Evolutionary conservation across 2,888 invertebrate species (phyloP).

Genomic region (Oeneis ivallda): DNA sequence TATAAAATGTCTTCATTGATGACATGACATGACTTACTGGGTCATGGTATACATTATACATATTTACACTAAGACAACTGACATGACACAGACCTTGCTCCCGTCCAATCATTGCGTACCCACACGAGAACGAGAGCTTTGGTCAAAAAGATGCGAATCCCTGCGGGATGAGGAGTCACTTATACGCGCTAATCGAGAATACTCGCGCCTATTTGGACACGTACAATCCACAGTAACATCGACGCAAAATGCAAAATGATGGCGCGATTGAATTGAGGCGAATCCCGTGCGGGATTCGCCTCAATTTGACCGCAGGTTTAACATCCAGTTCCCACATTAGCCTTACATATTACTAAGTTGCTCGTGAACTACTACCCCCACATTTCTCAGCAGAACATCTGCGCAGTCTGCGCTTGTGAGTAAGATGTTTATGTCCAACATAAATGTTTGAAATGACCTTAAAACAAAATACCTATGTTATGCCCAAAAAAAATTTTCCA

Average conservation of each 20-base stretch:
- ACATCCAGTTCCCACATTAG: neutral
- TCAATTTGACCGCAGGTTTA: neutral
- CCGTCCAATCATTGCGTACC: neutral
- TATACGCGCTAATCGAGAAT: neutral
- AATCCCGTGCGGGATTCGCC: neutral
- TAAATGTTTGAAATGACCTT: slow-evolving; percentile 2
- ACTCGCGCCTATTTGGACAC: neutral
- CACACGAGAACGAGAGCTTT: neutral
- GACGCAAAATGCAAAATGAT: neutral
- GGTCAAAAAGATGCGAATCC: neutral
- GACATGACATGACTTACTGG: neutral
- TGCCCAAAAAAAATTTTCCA: slow-evolving; percentile 2
- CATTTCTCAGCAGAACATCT: neutral
- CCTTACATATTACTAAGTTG: neutral
- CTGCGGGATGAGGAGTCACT: neutral
- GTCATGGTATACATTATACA: neutral
- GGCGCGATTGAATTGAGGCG: neutral
- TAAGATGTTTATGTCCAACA: neutral
- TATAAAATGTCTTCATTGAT: neutral
- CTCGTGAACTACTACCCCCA: neutral
- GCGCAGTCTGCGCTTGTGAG: neutral
- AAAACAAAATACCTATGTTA: neutral
- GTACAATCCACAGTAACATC: neutral
- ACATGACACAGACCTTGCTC: neutral
- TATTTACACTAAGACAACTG: neutral